Base-by-base conservation (phyloP, 2,797 vertebrate species). In the Molossus alvarezi region DNA sequence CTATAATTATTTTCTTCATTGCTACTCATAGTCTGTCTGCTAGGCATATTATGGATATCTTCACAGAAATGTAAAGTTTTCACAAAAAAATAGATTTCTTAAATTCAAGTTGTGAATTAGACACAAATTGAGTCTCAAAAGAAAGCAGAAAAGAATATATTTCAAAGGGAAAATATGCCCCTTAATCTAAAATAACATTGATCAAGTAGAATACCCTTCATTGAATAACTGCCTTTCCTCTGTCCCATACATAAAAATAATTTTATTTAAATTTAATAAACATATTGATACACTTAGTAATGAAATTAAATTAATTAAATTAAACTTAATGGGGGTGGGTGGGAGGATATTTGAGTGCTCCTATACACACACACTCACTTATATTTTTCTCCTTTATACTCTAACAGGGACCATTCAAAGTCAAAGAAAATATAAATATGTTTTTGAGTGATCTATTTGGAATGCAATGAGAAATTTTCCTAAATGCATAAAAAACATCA, bases 121-220 rank as follows among this genome's bases (percentile, higher is more conserved):
- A 67, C 15, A 76, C 45, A 96, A 60, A 94, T 93, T 8, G 88
- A 93, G 4, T 57, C 3, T 72, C 13, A 90, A 71, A 29, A 97
- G 83, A 80, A 77, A 21, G 93, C 80, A 65, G 29, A 25, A 62
- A 95, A 45, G 33, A 45, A 45, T 45, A 45, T 45, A 45, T 45
- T 45, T 45, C 41, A 45, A 45, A 45, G 41, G 25, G 23, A 21
- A 51, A 94, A 41, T 92, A 79, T 64, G 55, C 15, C 5, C 21
- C 89, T 97, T 89, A 67, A 92, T 53, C 82, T 94, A 84, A 67
- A 5, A 55, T 89, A 37, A 77, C 2, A 58, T 33, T 23, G 37
- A n/a, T 84, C 18, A 11, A 23, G 37, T 81, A 21, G 3, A 45
- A 82, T 33, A 55, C 3, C 17, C 6, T 71, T 51, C 57, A 27